Base-by-base conservation (phyloP, 2,797 vertebrate species). In the Phoeniculus purpureus region DNA sequence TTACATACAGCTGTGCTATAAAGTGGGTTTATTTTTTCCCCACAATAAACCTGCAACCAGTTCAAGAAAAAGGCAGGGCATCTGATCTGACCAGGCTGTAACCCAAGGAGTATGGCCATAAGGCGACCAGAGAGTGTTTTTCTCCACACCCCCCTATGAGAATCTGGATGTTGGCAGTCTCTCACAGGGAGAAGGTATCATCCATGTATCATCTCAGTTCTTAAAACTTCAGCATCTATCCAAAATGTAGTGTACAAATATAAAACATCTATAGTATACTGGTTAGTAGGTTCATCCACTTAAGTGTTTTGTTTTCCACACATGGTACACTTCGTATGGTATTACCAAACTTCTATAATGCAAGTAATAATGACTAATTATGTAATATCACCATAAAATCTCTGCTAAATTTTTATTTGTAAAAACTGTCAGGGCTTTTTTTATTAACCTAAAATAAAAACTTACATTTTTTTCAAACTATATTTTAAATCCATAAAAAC, bases 361-460 rank as follows among this genome's bases (percentile, higher is more conserved):
- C 5, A 59, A 50, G 8, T 26, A 72, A 32, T n/a, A 76, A 11
- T 2, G 76, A 27, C 15, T 15, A 21, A 37, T 60, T 27, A 18
- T 6, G 3, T 12, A 25, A n/a, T 43, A 77, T 2, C 9, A 34
- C 7, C 73, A 20, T 32, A 9, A 77, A 73, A 55, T 62, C 80
- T 82, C 26, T 58, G 8, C 2, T 55, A 2, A 22, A 26, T 58
- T 75, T 43, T 50, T 1, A n/a, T 61, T 76, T 73, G 1, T 15
- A 61, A 56, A 67, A n/a, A 10, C 1, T 6, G 2, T 8, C n/a
- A 14, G 6, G 10, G 1, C 34, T 64, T 64, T 58, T 51, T 74
- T 37, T 66, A 3, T 26, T 77, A 45, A 3, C 2, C 2, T 25
- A 26, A 62, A 82, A 70, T 16, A 16, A 0, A 3, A 1, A 0